A percentile compares a stretch with the other conserved stretches of the same genome.
Evolutionary conservation across 2,113 vertebrate genomes (phyloP).

Genomic region (Morone chrysops): DNA sequence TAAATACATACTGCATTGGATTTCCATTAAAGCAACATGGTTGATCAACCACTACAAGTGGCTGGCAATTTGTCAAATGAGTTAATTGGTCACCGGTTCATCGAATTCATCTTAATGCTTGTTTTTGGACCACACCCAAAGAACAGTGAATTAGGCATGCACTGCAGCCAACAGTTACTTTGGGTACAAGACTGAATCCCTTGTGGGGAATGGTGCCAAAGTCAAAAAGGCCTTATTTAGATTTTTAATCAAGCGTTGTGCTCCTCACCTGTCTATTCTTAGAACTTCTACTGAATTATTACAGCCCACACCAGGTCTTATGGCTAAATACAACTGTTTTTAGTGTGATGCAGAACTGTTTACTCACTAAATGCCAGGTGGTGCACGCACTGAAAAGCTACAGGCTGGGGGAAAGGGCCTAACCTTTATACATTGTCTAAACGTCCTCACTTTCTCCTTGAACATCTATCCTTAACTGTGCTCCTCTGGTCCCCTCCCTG

Average conservation of each 20-base stretch:
- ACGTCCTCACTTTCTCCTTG: conserved; percentile 76
- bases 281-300: conserved; percentile 11
- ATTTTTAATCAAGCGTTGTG: conserved; percentile 46
- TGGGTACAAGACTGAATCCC: conserved; percentile 45
- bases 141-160: conserved; percentile 61
- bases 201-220: conserved; percentile 9
- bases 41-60: conserved; percentile 75
- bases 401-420: conserved; percentile 65
- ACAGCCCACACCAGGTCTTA: conserved; percentile 6
- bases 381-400: conserved; percentile 56
- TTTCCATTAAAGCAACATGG: conserved; percentile 80
- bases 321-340: conserved; percentile 42
- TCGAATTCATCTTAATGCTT: conserved; percentile 79
- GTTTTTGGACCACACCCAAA: conserved; percentile 80
- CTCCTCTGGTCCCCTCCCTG: conserved; percentile 70
- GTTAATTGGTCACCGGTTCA: conserved; percentile 82
- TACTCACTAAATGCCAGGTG: conserved; percentile 70
- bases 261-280: conserved; percentile 17
- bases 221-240: conserved; percentile 30
- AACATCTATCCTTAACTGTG: conserved; percentile 77
- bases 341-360: conserved; percentile 56
- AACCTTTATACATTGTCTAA: conserved; percentile 72
- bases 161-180: conserved; percentile 59
- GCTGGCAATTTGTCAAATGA: conserved; percentile 81
- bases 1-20: conserved; percentile 76